Evolutionary conservation across 2,888 invertebrate species (phyloP).

Genomic region (Patella ulyssiponensis): DNA sequence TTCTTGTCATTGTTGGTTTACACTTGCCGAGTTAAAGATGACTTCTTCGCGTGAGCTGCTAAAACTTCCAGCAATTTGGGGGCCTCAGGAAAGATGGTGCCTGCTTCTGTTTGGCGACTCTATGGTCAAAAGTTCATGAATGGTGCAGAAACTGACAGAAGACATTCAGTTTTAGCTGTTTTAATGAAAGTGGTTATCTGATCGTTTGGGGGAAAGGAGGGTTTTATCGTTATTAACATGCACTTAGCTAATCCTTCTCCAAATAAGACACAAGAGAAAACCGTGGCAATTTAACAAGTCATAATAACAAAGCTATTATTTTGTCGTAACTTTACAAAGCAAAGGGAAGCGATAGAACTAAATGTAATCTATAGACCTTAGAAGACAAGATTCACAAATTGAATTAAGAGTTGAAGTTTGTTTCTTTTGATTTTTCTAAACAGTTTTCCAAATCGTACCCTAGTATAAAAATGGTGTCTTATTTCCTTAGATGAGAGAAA

Average conservation of each 20-base stretch:
- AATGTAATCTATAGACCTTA: too few relatives aligned
- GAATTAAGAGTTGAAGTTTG: too few relatives aligned
- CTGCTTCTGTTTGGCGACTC: background rate
- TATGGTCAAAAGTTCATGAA: conserved; percentile 9
- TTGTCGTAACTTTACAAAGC: too few relatives aligned
- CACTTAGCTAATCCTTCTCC: background rate
- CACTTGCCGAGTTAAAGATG: conserved; percentile 35
- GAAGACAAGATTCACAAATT: too few relatives aligned
- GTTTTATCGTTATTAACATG: conserved; percentile 3
- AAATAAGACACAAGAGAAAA: too few relatives aligned
- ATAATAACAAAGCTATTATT: too few relatives aligned
- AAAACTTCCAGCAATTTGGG: background rate
- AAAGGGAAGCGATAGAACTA: too few relatives aligned
- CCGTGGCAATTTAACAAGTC: too few relatives aligned
- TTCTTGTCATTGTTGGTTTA: conserved; percentile 32
- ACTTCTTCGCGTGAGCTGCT: conserved; percentile 29
- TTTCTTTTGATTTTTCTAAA: too few relatives aligned
- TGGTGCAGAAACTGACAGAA: conserved; percentile 11
- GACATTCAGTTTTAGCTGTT: background rate
- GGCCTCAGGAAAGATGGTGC: background rate
- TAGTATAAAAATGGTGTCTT: too few relatives aligned
- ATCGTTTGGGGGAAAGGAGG: background rate
- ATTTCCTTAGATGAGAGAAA: too few relatives aligned
- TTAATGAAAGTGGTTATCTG: conserved; percentile 7
- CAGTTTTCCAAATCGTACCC: too few relatives aligned